Base-by-base conservation (phyloP, 2,888 invertebrate genomes). In the Craniophora ligustri region DNA sequence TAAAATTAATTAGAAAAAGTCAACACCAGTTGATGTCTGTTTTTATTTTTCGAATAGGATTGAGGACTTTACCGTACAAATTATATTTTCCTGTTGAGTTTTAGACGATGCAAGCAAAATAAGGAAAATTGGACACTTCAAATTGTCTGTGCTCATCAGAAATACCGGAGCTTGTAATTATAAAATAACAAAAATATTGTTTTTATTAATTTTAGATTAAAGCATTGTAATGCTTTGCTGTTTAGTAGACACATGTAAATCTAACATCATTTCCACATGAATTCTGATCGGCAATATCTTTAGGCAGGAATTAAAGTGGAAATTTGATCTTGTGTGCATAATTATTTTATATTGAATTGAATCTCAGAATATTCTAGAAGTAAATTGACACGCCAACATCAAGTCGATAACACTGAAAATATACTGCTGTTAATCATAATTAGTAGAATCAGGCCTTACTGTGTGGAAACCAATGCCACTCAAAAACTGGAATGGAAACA, bases 1-100 rank as follows among this genome's bases (percentile, higher is more conserved):
- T n/a, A n/a, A n/a, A n/a, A n/a, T n/a, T 21, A 21, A 2, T 21
- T 21, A 21, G 2, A 8, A 23, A 0, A 23, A 26, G 23, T 23
- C 23, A 23, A n/a, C 23, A 23, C 10, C 8, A 35, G 2, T n/a
- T 18, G 10, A 16, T 11, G 7, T 18, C 16, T 35, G n/a, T n/a
- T 4, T 35, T 36, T 13, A 7, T 0, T 5, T 36, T 47, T 30
- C n/a, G 42, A 51, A 45, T 34, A 26, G 39, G 47, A 44, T 11
- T 40, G 23, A 35, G 47, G 47, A 48, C 44, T 67, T 40, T 31
- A 62, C 40, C 35, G 19, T 11, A 35, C 34, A 18, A 11, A 16
- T 23, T 14, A 21, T 18, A 10, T 61, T 63, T 53, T 62, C 67
- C 54, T 67, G 11, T 32, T 39, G 21, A 14, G 36, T 45, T 38